phyloP scores from a whole-genome alignment of 1,140 invertebrate genomes.

The Lepidurus packardi region DNA sequence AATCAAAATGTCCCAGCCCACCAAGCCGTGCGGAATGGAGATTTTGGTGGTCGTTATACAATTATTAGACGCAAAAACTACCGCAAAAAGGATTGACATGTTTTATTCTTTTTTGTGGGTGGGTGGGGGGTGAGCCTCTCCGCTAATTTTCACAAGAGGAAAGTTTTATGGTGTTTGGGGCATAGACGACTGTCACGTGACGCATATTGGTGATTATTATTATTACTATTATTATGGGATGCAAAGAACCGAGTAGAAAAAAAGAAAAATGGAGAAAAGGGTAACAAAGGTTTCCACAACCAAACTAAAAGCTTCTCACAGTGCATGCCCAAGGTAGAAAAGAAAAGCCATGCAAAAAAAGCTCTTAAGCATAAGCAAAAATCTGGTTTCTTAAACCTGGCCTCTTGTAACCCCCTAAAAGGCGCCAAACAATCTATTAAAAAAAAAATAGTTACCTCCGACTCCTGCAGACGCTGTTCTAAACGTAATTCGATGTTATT shows the following conservation, averaged over 20 bases:
- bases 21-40: slow-evolving; percentile 4
- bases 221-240: neutral
- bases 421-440: neutral
- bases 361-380: neutral
- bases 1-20: neutral
- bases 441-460: slow-evolving; percentile 33
- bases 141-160: neutral
- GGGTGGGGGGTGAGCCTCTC: neutral
- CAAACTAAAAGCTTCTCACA: neutral
- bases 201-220: neutral
- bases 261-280: neutral
- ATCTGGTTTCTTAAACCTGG: neutral
- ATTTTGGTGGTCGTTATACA: neutral
- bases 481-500: slow-evolving; percentile 42
- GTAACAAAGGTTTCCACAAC: neutral
- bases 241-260: neutral
- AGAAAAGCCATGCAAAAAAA: slow-evolving; percentile 5
- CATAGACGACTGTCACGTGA: neutral
- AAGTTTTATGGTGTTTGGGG: neutral
- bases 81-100: neutral
- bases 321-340: no score
- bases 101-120: no score
- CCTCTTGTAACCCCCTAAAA: neutral
- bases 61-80: neutral
- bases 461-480: slow-evolving; percentile 35